These are phyloP conservation scores for Ganaspis brasiliensis DNA, from an alignment of 2,888 invertebrate species.

Conservation along the genomic window DNA sequence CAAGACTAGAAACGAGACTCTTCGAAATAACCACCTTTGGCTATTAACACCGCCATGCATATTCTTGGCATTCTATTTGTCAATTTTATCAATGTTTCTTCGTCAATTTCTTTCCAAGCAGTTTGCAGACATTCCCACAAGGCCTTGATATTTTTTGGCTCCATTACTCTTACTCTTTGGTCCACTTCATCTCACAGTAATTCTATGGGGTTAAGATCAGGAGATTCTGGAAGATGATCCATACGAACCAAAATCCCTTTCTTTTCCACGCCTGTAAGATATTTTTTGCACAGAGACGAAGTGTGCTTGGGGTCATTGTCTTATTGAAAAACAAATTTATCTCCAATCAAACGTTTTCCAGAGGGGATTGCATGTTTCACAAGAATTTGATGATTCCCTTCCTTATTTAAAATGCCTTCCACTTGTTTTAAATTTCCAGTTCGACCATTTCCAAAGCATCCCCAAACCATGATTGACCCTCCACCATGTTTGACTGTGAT, in stretches of 20 bases:
- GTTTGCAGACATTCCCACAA: conserved; percentile 68
- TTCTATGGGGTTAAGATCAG: conserved; percentile 56
- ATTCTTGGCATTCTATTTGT: conserved; percentile 47
- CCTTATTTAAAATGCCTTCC: no score
- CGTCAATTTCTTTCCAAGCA: conserved; percentile 43
- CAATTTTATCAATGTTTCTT: conserved; percentile 46
- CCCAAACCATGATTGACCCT: no score
- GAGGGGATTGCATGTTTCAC: conserved; percentile 50
- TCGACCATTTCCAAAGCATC: conserved; percentile 7
- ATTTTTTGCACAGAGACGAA: conserved; percentile 56
- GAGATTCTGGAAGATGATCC: conserved; percentile 53
- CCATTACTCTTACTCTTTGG: conserved; percentile 42
- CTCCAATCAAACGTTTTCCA: conserved; percentile 52
- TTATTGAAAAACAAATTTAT: conserved; percentile 59
- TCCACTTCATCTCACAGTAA: conserved; percentile 57
- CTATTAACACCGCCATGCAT: conserved; percentile 47
- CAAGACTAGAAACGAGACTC: no score
- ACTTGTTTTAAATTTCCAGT: conserved; percentile 51
- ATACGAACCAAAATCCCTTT: conserved; percentile 46
- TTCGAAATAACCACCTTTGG: conserved; percentile 48
- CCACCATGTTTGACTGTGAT: conserved; percentile 50
- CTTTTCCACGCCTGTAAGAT: conserved; percentile 46
- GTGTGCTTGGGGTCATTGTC: conserved; percentile 62
- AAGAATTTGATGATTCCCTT: conserved; percentile 50
- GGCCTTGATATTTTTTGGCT: conserved; percentile 39